phyloP scores from a whole-genome alignment of 1,140 invertebrate species.

The Pogonomyrmex barbatus region DNA sequence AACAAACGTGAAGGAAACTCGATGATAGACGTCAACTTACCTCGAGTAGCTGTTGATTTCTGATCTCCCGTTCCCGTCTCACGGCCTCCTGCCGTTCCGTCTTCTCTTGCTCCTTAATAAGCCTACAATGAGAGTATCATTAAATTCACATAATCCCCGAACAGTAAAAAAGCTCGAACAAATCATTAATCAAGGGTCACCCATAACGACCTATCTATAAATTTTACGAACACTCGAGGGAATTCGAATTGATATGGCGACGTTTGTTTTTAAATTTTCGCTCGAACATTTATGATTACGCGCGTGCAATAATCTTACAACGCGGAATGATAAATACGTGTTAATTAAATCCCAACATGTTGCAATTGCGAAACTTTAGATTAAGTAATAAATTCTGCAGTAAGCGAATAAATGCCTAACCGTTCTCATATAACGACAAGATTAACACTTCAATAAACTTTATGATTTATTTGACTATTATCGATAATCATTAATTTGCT shows the following conservation, averaged over 20 bases:
- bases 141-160: constrained; percentile 19
- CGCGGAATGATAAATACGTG: constrained; percentile 5
- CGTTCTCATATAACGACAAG: neutral
- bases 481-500: neutral
- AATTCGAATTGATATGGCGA: constrained; percentile 15
- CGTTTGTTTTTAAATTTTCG: neutral
- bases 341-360: constrained; percentile 39
- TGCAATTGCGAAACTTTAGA: neutral
- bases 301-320: constrained; percentile 27
- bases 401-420: constrained; percentile 12
- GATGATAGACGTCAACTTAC: constrained; percentile 80
- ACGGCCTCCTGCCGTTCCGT: constrained; percentile 92
- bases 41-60: constrained; percentile 91
- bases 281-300: constrained; percentile 8
- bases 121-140: constrained; percentile 82
- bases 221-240: neutral
- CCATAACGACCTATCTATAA: neutral
- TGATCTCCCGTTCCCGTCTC: constrained; percentile 90
- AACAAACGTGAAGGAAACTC: constrained; percentile 76
- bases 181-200: constrained; percentile 44
- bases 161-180: constrained; percentile 35
- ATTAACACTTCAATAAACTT: constrained; percentile 44
- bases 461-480: constrained; percentile 39
- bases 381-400: constrained; percentile 24
- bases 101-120: constrained; percentile 92